A percentile compares a stretch with the other conserved stretches of the same genome.
Conservation (phyloP, 2,888 invertebrate genomes). For the Machimus atricapillus region DNA sequence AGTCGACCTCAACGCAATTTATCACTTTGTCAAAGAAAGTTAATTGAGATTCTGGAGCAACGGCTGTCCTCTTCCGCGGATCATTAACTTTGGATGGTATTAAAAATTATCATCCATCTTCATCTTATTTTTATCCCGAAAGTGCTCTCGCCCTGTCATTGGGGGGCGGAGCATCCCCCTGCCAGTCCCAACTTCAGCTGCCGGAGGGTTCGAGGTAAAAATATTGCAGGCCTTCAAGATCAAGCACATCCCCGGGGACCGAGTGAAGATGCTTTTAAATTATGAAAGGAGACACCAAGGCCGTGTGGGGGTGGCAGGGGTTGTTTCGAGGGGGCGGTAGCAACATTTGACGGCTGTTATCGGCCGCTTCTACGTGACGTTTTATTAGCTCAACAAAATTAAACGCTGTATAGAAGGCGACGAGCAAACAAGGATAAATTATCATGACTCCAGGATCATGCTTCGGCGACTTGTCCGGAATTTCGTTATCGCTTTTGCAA, state of each 20-base stretch:
- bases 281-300: background rate
- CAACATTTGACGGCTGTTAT: background rate
- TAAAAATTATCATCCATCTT: slow-evolving; percentile 30
- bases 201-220: background rate
- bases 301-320: background rate
- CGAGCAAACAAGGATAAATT: background rate
- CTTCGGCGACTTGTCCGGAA: background rate
- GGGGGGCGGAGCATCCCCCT: background rate
- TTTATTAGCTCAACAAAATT: background rate
- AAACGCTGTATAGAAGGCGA: background rate
- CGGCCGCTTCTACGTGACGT: background rate
- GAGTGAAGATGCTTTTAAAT: background rate
- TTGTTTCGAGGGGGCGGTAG: background rate
- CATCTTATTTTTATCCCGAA: slow-evolving; percentile 1
- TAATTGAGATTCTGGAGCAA: slow-evolving; percentile 15
- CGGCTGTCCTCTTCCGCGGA: slow-evolving; percentile 15
- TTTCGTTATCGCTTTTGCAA: background rate
- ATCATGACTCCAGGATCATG: background rate
- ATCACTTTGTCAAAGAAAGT: slow-evolving; percentile 34
- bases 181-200: background rate
- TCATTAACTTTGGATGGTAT: slow-evolving; percentile 19
- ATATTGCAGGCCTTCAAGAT: background rate
- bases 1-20: slow-evolving; percentile 19
- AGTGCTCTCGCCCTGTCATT: background rate
- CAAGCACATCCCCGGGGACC: background rate